A percentile compares a stretch with the other conserved stretches of the same genome.
These are phyloP conservation scores for Liasis olivaceus DNA, from an alignment of 2,797 vertebrate genomes.

Conservation along the genomic window DNA sequence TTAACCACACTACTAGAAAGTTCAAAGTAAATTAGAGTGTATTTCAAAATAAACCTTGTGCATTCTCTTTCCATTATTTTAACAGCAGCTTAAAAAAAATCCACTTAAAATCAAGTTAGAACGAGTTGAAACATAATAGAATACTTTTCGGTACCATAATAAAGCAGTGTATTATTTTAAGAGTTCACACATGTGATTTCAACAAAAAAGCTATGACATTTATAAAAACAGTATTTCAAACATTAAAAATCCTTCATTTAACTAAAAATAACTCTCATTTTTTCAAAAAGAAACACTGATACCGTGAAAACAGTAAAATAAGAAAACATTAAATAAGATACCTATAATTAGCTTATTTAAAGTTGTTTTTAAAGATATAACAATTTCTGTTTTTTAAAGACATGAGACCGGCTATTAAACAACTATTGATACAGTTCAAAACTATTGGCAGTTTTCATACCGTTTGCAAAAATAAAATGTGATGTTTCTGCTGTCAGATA, in stretches of 20 bases:
- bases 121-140: slow-evolving; percentile 21
- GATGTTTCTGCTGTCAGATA: slow-evolving; percentile 22
- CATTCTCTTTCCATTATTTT: slow-evolving; percentile 10
- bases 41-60: slow-evolving; percentile 12
- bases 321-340: slow-evolving; percentile 23
- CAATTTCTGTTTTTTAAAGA: slow-evolving; percentile 20
- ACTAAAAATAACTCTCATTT: slow-evolving; percentile 5
- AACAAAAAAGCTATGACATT: not conserved
- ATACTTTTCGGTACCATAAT: slow-evolving; percentile 43
- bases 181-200: slow-evolving; percentile 13
- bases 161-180: slow-evolving; percentile 26
- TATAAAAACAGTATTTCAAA: slow-evolving; percentile 16
- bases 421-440: slow-evolving; percentile 11
- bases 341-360: not conserved
- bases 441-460: slow-evolving; percentile 20
- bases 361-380: slow-evolving; percentile 1
- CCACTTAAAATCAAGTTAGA: slow-evolving; percentile 7
- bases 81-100: slow-evolving; percentile 35
- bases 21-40: not conserved
- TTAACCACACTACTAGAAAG: not conserved
- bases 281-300: not conserved
- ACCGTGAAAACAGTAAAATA: slow-evolving; percentile 9
- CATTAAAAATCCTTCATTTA: slow-evolving; percentile 30
- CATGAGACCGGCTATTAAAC: slow-evolving; percentile 14
- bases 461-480: slow-evolving; percentile 1